Base-by-base conservation (phyloP, 2,797 vertebrate genomes). In the Macroramphosus scolopax region DNA sequence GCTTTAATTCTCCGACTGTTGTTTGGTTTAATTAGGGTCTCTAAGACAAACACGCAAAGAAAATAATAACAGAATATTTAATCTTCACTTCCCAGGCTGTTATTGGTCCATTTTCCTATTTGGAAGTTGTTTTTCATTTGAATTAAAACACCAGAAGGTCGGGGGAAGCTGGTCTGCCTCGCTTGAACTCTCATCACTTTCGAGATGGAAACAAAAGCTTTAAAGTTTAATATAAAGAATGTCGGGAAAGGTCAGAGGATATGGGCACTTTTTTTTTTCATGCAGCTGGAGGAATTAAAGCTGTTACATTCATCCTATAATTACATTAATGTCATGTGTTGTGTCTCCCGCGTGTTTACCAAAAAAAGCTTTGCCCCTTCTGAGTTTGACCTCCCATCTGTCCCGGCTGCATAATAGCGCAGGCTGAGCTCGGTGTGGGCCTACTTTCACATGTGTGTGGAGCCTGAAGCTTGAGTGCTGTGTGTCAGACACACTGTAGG, bases 381-480 rank as follows among this genome's bases (percentile, higher is more conserved):
- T 66, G 71, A 78, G 63, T 70, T 77, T 85, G 77, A 87, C 79
- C 68, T 85, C 85, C 87, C 84, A 84, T 82, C 77, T 75, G 80
- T 78, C 49, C 60, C 70, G 75, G 88, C 84, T 85, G 83, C 84
- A 84, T 88, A 89, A 89, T 83, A 88, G 80, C 74, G 79, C 78
- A 63, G 70, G 71, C 74, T 79, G 78, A 79, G 77, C 77, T 64
- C 57, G 40, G 54, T 55, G 66, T 51, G 66, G 86, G 80, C 81
- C 70, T 59, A 16, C 44, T 47, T 72, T 57, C 40, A 68, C 12
- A 47, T 11, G 30, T 67, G 61, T 44, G 48, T 58, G 42, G 56
- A 69, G 69, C 61, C 66, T 52, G 64, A 60, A 68, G 69, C 64
- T 55, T 49, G 42, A 63, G 55, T 45, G 61, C 43, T 52, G 34